phyloP scores from a whole-genome alignment of 2,888 invertebrate genomes.

The Tholera decimalis region DNA sequence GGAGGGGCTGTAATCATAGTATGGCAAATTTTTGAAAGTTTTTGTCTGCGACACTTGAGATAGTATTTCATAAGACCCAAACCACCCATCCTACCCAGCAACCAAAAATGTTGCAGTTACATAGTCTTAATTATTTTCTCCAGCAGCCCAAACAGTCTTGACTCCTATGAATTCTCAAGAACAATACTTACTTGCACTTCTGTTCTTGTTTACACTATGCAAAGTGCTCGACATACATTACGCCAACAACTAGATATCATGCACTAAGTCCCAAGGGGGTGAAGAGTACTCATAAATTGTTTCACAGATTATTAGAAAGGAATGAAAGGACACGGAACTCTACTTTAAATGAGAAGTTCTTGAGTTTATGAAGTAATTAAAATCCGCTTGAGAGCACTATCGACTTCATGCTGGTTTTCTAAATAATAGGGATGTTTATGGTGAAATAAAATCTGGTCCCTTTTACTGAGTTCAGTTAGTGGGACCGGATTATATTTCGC shows the following conservation, averaged over 20 bases:
- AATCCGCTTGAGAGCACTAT: not conserved
- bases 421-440: not conserved
- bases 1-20: too few species aligned
- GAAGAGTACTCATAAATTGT: conserved; percentile 50
- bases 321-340: conserved; percentile 40
- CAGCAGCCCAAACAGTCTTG: too few species aligned
- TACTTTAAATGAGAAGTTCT: conserved; percentile 15
- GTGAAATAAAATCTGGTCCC: not conserved
- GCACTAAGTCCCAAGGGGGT: conserved; percentile 51
- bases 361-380: conserved; percentile 35
- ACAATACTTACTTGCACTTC: not conserved
- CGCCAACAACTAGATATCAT: conserved; percentile 56
- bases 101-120: too few species aligned
- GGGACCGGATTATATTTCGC: too few species aligned
- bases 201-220: conserved; percentile 11
- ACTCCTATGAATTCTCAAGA: too few species aligned
- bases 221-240: conserved; percentile 56
- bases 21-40: too few species aligned
- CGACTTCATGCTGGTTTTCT: not conserved
- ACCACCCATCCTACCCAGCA: too few species aligned
- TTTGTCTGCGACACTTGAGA: too few species aligned
- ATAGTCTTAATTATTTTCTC: too few species aligned
- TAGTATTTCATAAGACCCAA: too few species aligned
- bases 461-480: too few species aligned
- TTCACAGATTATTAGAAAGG: conserved; percentile 34